Base-by-base conservation (phyloP, 2,888 invertebrate species). In the Lithosia quadra region DNA sequence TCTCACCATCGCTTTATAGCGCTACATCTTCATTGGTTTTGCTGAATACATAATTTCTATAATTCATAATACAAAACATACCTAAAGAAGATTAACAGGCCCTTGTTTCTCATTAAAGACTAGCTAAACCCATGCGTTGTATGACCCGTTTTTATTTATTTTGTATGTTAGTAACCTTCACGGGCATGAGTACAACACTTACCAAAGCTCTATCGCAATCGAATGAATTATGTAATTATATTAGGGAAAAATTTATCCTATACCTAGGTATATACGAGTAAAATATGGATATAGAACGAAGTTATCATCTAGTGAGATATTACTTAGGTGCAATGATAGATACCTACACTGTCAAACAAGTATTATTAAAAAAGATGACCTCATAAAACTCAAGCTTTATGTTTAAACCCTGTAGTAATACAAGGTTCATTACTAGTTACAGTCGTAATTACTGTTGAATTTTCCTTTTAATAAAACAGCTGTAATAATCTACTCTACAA, bases 401-500 rank as follows among this genome's bases (percentile, higher is more conserved):
- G 8, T n/a, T 18, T n/a, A 49, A 49, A 9, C n/a, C 1, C 7
- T 43, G 18, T 18, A 43, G 43, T 43, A 18, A 43, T 7, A 43
- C 18, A 43, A 43, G 4, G 15, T 49, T n/a, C 9, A 49, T n/a
- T 49, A n/a, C 7, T 8, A 49, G n/a, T 49, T 43, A 18, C 18
- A n/a, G 8, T 9, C n/a, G 8, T 15, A 49, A 49, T 49, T 15
- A n/a, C 2, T 49, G 8, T n/a, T n/a, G n/a, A n/a, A 49, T 24
- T 43, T 60, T 61, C n/a, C 24, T 43, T 24, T 43, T 11, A 21
- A 28, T 43, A 28, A 49, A 62, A 28, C 28, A 62, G n/a, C 43
- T 49, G 61, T 61, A 15, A 22, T 18, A 61, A 22, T 21, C 3
- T 43, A 15, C 15, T 15, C 9, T 34, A 22, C 15, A 58, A 22